phyloP scores from a whole-genome alignment of 2,797 vertebrate species.

The Rhinichthys osculus region DNA sequence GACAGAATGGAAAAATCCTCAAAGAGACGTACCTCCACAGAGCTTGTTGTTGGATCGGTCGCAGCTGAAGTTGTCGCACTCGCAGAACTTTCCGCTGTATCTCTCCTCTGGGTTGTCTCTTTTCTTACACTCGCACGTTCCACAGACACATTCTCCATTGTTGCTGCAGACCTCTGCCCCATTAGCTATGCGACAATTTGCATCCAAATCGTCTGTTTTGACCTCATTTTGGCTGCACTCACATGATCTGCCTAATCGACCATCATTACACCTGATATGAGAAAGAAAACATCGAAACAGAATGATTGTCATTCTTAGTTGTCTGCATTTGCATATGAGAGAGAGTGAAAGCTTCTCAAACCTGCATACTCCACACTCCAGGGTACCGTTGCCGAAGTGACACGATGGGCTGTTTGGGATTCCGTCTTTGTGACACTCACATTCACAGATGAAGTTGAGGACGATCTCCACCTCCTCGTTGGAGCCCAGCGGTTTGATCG shows the following conservation, averaged over 20 bases:
- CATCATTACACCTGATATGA: slow-evolving; percentile 87
- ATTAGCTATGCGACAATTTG: slow-evolving; percentile 90
- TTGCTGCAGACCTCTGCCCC: slow-evolving; percentile 93
- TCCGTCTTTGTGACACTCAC: slow-evolving; percentile 83
- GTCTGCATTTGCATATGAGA: neutral
- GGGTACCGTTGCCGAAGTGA: slow-evolving; percentile 85
- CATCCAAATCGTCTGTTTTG: slow-evolving; percentile 92
- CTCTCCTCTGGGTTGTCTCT: slow-evolving; percentile 89
- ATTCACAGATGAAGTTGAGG: slow-evolving; percentile 92
- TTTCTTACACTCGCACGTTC: slow-evolving; percentile 93
- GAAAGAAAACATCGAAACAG: neutral
- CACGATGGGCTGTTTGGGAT: slow-evolving; percentile 80
- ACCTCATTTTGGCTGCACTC: slow-evolving; percentile 96
- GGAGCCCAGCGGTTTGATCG: slow-evolving; percentile 92
- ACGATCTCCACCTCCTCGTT: slow-evolving; percentile 90
- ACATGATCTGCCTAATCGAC: slow-evolving; percentile 89
- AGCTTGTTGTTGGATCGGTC: slow-evolving; percentile 92
- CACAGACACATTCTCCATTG: slow-evolving; percentile 94
- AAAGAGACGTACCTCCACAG: slow-evolving; percentile 86
- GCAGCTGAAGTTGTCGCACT: slow-evolving; percentile 98
- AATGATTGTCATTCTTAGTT: neutral
- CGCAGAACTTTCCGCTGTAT: slow-evolving; percentile 92
- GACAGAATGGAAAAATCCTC: neutral
- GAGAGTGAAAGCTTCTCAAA: slow-evolving; percentile 63
- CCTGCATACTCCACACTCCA: slow-evolving; percentile 98